These are phyloP conservation scores for Plestiodon gilberti DNA, from an alignment of 2,113 vertebrate species.

Conservation along the genomic window DNA sequence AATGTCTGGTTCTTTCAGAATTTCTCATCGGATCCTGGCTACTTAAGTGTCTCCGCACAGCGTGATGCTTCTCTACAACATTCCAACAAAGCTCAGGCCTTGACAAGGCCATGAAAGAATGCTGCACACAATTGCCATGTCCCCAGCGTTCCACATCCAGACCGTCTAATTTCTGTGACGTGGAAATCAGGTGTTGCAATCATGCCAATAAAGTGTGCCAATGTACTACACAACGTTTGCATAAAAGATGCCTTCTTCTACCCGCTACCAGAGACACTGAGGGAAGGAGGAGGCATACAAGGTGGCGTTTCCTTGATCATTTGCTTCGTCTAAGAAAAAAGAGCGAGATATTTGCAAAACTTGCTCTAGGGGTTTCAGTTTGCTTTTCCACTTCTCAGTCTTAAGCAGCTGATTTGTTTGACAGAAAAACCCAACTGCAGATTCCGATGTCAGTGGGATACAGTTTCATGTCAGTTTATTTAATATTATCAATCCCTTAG, in stretches of 20 bases:
- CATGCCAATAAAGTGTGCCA: background rate
- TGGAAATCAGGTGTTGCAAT: background rate
- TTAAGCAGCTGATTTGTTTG: background rate
- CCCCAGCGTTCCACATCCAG: background rate
- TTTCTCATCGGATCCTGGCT: conserved; percentile 27
- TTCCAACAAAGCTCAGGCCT: background rate
- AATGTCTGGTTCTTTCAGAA: background rate
- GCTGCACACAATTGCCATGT: background rate
- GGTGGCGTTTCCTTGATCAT: background rate
- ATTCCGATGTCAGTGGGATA: background rate
- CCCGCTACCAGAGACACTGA: background rate
- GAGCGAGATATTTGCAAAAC: background rate
- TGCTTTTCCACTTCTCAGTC: background rate
- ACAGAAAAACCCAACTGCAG: background rate
- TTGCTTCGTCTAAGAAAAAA: background rate
- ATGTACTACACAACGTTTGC: background rate
- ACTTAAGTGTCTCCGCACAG: background rate
- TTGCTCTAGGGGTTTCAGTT: background rate
- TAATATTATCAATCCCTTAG: background rate
- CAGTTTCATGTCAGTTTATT: background rate
- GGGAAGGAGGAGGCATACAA: background rate
- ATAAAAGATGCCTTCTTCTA: background rate
- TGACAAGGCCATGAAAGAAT: background rate
- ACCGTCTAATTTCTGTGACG: background rate
- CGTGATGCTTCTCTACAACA: background rate